Base-by-base conservation (phyloP, 1,140 invertebrate species). In the Monochamus saltuarius region DNA sequence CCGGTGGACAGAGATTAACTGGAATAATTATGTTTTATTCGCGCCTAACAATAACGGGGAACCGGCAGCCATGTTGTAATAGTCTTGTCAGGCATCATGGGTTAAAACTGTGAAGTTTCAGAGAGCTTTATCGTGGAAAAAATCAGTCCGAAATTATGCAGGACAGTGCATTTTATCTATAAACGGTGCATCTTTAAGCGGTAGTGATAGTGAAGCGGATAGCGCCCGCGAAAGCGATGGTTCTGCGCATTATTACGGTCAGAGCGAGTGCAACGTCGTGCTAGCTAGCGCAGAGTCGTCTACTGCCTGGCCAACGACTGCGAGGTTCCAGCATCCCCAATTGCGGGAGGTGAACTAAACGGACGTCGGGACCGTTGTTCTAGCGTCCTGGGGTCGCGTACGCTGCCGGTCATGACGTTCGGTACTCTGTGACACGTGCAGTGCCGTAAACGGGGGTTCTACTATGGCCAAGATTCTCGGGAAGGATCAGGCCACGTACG, bases 401-500 rank as follows among this genome's bases (percentile, higher is more conserved):
- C 59, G 66, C 56, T 66, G 56, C 70, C 70, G 66, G 63, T 61
- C 62, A 70, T 70, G 66, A 59, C 64, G 56, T 56, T 43, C 59
- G 61, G 61, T 64, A 61, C 43, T 16, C 49, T 62, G 61, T 73
- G 69, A 73, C 71, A 74, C 71, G 71, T 74, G 72, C 65, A 59
- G 65, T 63, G 61, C 51, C 36, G 60, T 56, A 43, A 56, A 56
- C 53, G 45, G 29, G 22, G n/a, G 45, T 34, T 56, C 50, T 51
- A 66, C 69, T 61, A 88, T 88, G 86, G 86, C 87, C 76, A 81
- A 83, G 78, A 80, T 85, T 78, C 81, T 85, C 70, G 85, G 85
- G 79, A 88, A 88, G 83, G 87, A 89, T 78, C 82, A 85, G 67
- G 82, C 82, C 76, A 84, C 81, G 65, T 89, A 88, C 78, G 80